Percentiles rank a stretch among this genome's conserved stretches.
phyloP scores from a whole-genome alignment of 2,797 vertebrate species.

The Lutjanus argentimaculatus region DNA sequence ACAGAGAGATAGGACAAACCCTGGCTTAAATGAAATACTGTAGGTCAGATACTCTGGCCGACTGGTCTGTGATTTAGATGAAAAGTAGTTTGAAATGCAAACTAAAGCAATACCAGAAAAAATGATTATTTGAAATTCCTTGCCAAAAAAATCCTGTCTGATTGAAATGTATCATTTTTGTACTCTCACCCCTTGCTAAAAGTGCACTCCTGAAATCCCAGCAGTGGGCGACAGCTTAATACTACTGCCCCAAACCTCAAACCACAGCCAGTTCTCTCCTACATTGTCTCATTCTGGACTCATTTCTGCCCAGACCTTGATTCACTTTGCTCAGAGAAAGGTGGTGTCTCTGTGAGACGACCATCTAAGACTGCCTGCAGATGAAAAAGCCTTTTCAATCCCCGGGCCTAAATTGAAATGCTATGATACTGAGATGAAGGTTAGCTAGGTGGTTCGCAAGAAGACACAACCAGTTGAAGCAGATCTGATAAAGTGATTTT shows the following conservation, averaged over 20 bases:
- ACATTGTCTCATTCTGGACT: slow-evolving; percentile 51
- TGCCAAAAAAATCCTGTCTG: slow-evolving; percentile 6
- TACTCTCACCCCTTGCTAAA: slow-evolving; percentile 15
- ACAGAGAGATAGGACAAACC: slow-evolving; percentile 31
- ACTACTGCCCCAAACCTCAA: slow-evolving; percentile 9
- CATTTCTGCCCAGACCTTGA: slow-evolving; percentile 48
- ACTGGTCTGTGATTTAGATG: background rate
- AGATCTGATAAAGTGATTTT: slow-evolving; percentile 61
- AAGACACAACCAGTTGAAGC: slow-evolving; percentile 57
- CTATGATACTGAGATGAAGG: slow-evolving; percentile 71
- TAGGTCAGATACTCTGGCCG: background rate
- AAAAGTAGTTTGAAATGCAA: slow-evolving; percentile 12
- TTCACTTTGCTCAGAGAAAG: slow-evolving; percentile 51
- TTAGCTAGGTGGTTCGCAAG: slow-evolving; percentile 53
- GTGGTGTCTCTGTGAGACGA: slow-evolving; percentile 42
- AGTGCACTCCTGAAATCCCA: slow-evolving; percentile 27
- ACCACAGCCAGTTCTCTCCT: slow-evolving; percentile 30
- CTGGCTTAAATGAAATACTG: slow-evolving; percentile 2
- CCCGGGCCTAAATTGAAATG: slow-evolving; percentile 65
- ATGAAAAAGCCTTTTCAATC: slow-evolving; percentile 71
- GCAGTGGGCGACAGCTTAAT: slow-evolving; percentile 21
- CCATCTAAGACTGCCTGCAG: slow-evolving; percentile 47
- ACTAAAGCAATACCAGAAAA: slow-evolving; percentile 6
- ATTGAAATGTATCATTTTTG: slow-evolving; percentile 35
- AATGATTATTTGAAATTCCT: background rate